Evolutionary conservation across 2,888 invertebrate species (phyloP).

Genomic region (Drosophila mettleri): DNA sequence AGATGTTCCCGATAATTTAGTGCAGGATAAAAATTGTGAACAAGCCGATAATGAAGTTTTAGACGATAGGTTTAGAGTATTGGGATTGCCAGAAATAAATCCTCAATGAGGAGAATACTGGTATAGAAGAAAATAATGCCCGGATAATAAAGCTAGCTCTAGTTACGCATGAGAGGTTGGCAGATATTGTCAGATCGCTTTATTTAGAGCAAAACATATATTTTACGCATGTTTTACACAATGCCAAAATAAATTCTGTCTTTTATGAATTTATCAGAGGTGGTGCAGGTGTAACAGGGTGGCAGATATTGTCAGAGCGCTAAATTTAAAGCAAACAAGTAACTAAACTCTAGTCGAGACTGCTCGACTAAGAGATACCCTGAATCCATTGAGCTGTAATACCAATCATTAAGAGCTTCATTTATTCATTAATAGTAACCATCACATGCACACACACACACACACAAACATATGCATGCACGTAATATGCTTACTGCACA

Average conservation of each 20-base stretch:
- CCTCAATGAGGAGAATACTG: background rate
- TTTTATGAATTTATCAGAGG: slow-evolving; percentile 1
- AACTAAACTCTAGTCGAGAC: no score
- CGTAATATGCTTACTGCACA: no score
- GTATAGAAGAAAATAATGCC: background rate
- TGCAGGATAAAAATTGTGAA: background rate
- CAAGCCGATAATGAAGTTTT: background rate
- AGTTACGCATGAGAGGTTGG: background rate
- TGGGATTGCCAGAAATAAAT: background rate
- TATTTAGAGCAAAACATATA: background rate
- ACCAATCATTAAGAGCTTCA: no score
- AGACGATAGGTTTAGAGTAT: background rate
- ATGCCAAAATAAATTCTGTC: background rate
- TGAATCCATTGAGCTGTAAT: no score
- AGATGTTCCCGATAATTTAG: background rate
- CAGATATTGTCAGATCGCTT: background rate
- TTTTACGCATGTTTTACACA: background rate
- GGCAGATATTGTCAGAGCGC: background rate
- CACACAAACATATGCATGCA: no score
- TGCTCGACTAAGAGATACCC: no score
- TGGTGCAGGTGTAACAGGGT: no score
- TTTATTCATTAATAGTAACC: no score
- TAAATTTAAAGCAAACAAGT: background rate
- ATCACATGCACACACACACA: no score
- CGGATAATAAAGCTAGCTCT: background rate